Conservation (phyloP, 2,113 vertebrate species). For the Recurvirostra avosetta region DNA sequence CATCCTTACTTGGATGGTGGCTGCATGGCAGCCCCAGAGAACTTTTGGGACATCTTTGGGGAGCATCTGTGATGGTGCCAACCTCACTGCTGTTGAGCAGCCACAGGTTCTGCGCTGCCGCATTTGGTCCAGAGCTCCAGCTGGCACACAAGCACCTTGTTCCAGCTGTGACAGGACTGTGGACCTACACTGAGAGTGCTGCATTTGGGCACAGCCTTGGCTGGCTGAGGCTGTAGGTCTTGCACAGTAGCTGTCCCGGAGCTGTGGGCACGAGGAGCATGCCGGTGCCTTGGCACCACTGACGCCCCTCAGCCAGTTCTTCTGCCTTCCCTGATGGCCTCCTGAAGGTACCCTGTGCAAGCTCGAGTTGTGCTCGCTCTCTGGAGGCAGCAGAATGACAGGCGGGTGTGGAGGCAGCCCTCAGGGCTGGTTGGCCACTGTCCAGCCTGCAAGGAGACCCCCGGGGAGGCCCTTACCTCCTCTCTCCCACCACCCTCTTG, state of each 20-base stretch:
- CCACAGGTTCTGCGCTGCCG: not conserved
- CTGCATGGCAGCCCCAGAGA: not conserved
- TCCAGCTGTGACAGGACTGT: not conserved
- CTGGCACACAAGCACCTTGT: rapidly evolving
- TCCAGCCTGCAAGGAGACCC: not conserved
- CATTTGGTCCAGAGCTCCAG: not conserved
- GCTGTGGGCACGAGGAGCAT: too few species aligned
- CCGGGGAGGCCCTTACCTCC: not conserved
- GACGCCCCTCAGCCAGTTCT: too few species aligned
- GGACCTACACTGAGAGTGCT: not conserved
- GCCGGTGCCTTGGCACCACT: too few species aligned
- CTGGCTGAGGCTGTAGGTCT: too few species aligned
- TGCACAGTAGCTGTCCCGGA: too few species aligned
- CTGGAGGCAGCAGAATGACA: not conserved
- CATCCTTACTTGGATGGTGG: rapidly evolving
- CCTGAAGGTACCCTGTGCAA: not conserved
- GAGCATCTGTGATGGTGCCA: too few species aligned
- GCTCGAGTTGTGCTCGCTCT: not conserved
- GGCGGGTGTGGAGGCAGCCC: not conserved
- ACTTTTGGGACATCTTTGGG: not conserved
- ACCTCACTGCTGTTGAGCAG: not conserved
- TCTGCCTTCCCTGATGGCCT: not conserved
- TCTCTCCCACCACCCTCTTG: not conserved
- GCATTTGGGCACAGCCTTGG: too few species aligned
- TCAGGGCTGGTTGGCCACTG: not conserved